Conservation (phyloP, 1,140 invertebrate species). For the Tetranychus urticae region DNA sequence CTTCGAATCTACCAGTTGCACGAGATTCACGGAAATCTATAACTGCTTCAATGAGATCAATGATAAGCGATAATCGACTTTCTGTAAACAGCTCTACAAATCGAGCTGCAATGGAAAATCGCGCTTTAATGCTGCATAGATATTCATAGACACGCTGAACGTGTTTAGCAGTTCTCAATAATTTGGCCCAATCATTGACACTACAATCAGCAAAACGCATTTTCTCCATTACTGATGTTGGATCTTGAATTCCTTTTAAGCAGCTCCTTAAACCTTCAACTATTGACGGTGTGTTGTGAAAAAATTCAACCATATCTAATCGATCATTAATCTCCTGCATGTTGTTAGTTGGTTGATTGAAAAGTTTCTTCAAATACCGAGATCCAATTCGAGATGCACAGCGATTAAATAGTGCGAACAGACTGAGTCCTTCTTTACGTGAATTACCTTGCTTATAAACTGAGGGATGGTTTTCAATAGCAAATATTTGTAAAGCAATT, state of each 20-base stretch:
- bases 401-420: slow-evolving; percentile 5
- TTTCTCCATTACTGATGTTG: background rate
- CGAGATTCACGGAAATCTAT: slow-evolving; percentile 6
- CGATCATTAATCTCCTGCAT: slow-evolving; percentile 1
- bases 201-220: background rate
- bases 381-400: slow-evolving; percentile 5
- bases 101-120: background rate
- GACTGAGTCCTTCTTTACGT: slow-evolving; percentile 38
- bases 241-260: slow-evolving; percentile 3
- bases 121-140: background rate
- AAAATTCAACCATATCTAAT: slow-evolving; percentile 8
- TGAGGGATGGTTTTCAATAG: slow-evolving; percentile 42
- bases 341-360: slow-evolving; percentile 1
- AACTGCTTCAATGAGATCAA: background rate
- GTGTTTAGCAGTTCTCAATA: background rate
- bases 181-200: background rate
- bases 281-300: background rate
- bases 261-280: too few relatives aligned
- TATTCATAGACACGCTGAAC: background rate
- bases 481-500: slow-evolving; percentile 43
- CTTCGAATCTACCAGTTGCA: background rate
- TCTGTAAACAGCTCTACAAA: background rate
- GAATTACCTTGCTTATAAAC: slow-evolving; percentile 34
- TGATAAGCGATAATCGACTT: background rate
- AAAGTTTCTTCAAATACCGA: slow-evolving; percentile 3